Conservation (phyloP, 2,888 invertebrate genomes). For the Coronaproctus castanopsis region DNA sequence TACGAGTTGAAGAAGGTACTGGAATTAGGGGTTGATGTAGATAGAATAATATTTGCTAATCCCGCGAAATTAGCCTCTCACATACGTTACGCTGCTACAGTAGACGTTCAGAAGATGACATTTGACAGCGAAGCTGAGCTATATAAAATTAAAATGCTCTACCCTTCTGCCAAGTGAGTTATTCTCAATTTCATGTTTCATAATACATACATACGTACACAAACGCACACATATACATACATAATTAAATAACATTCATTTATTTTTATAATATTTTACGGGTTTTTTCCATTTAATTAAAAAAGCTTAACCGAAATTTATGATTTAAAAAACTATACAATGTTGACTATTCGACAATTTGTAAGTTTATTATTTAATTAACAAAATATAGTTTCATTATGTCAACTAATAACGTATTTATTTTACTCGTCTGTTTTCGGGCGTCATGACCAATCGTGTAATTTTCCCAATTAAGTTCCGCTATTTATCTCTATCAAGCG, state of each 20-base stretch:
- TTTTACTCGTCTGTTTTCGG: too few relatives aligned
- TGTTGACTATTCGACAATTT: too few relatives aligned
- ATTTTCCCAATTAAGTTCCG: too few relatives aligned
- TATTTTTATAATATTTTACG: background rate
- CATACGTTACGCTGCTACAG: conserved; percentile 57
- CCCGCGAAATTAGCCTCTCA: conserved; percentile 85
- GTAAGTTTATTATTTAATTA: too few relatives aligned
- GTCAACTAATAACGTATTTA: too few relatives aligned
- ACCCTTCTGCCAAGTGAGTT: conserved; percentile 59
- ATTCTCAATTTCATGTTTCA: too few relatives aligned
- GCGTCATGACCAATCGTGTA: too few relatives aligned
- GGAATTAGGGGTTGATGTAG: conserved; percentile 47
- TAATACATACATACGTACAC: background rate
- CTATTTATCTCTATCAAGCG: too few relatives aligned
- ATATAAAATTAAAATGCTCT: conserved; percentile 62
- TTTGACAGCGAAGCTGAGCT: conserved; percentile 88
- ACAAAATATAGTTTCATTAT: too few relatives aligned
- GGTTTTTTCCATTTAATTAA: too few relatives aligned
- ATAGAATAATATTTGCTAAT: conserved; percentile 85
- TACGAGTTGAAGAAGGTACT: conserved; percentile 67
- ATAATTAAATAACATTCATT: background rate
- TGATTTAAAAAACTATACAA: too few relatives aligned
- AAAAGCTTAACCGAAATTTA: background rate
- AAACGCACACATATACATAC: too few relatives aligned
- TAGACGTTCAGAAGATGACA: conserved; percentile 64